Evolutionary conservation across 23 tunicate genomes (phyloP), one percentile per base, ranked within the genome.

Genomic region (Trididemnum clinides): DNA sequence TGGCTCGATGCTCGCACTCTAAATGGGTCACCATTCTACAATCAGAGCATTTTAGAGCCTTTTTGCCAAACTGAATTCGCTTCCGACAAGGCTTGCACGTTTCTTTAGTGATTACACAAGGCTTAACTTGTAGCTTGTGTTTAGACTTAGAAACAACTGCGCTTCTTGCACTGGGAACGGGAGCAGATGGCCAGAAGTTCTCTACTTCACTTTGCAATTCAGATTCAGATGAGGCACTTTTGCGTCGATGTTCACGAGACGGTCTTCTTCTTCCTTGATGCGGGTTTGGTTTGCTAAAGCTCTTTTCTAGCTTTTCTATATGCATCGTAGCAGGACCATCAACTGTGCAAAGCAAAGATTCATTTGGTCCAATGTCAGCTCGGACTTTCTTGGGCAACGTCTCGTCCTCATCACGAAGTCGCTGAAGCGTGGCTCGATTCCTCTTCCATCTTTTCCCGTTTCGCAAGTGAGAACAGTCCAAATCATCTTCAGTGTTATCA

Each of bases 21-120:
- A 88, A 84, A 74, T 92, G 97, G 57, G 85, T 64, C 19, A 92
- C 86, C 1, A 92, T 18, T 29, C 92, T 83, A 57, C 97, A 92
- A 19, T 92, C 92, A 22, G 64, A 25, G 79, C 97, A 92, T 78
- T 92, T 92, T 70, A 83, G 29, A 10, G 97, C 97, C 65, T 91
- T 88, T 35, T 92, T 92, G 6, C 97, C 92, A 44, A 92, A 92
- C 50, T 88, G 89, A 28, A 92, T 92, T 30, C 97, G 81, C 57
- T 92, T 92, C 20, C 97, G 93, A 71, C 97, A 92, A 78, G 98
- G 98, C 57, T 89, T 93, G 80, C 98, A 93, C 7, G 90, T 89
- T 73, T 93, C 98, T 57, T 93, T 93, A 0, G 88, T 88, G 28
- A 93, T 93, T 36, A 93, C 98, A 73, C 98, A 93, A 1, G 88